These are phyloP conservation scores for Micropoecilia bifurca DNA, from an alignment of 2,797 vertebrate genomes.

Conservation along the genomic window DNA sequence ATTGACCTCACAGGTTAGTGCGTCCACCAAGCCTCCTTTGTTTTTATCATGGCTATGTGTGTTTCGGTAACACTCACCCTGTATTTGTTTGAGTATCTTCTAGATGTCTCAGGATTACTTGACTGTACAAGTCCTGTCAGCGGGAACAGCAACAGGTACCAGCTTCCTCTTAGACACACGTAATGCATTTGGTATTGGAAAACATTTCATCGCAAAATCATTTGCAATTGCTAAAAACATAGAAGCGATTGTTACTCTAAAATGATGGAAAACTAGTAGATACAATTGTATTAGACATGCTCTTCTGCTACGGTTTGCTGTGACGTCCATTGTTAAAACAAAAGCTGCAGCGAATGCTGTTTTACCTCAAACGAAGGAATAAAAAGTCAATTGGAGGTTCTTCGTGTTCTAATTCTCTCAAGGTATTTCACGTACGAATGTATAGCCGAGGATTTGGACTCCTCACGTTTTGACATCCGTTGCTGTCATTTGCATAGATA, in stretches of 20 bases:
- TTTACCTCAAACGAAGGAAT: not conserved
- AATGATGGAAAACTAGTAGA: not conserved
- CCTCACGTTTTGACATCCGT: not conserved
- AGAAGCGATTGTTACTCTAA: not conserved
- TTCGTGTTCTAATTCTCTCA: not conserved
- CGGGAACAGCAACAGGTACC: conserved; percentile 81
- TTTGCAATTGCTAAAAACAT: not conserved
- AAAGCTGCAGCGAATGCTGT: not conserved
- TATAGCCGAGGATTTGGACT: not conserved
- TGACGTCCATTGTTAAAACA: not conserved
- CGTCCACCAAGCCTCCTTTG: too few species aligned
- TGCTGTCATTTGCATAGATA: not conserved
- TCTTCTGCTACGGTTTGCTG: not conserved
- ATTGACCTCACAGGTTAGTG: conserved; percentile 80
- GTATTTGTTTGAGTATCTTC: conserved; percentile 27
- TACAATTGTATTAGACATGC: not conserved
- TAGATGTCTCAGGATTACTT: conserved; percentile 79
- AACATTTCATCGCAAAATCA: not conserved
- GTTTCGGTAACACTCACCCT: not conserved
- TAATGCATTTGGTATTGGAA: not conserved
- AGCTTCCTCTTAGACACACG: not conserved
- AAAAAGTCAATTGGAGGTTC: not conserved
- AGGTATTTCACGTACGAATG: not conserved
- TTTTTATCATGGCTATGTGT: not conserved
- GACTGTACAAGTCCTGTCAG: conserved; percentile 80